Percentiles rank a stretch among this genome's conserved stretches.
Evolutionary conservation across 2,797 vertebrate species (phyloP).

Genomic region (Rhyacichthys aspro): DNA sequence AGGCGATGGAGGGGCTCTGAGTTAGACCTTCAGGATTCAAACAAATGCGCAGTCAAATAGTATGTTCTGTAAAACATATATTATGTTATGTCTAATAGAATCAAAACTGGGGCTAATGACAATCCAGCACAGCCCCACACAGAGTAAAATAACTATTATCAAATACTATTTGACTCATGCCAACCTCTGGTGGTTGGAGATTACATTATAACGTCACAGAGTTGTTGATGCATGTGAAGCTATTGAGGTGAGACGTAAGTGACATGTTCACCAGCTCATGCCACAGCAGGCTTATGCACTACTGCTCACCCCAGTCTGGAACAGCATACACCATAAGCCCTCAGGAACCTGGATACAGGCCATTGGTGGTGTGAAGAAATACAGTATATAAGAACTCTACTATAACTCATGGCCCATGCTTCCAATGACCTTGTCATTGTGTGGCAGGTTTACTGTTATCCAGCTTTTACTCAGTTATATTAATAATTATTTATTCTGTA

Average conservation of each 20-base stretch:
- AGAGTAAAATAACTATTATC: neutral
- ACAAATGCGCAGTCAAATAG: conserved; percentile 6
- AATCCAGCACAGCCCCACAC: neutral
- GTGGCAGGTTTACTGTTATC: too few species aligned
- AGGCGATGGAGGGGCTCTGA: neutral
- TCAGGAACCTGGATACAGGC: too few species aligned
- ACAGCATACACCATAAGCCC: too few species aligned
- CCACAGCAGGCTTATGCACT: conserved; percentile 6
- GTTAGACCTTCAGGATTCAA: neutral
- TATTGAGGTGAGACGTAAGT: conserved; percentile 49
- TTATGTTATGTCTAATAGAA: too few species aligned
- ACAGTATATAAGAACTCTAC: too few species aligned
- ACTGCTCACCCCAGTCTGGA: conserved; percentile 6
- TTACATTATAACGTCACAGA: conserved; percentile 34
- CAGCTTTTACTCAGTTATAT: too few species aligned
- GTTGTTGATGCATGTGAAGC: conserved; percentile 65
- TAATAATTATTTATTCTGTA: too few species aligned
- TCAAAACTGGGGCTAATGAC: too few species aligned
- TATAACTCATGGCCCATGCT: too few species aligned
- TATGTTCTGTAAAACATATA: neutral
- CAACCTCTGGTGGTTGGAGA: conserved; percentile 15
- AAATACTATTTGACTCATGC: conserved; percentile 3
- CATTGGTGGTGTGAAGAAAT: too few species aligned
- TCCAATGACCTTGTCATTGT: too few species aligned
- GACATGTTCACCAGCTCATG: conserved; percentile 26